A percentile compares a stretch with the other conserved stretches of the same genome.
Conservation (phyloP, 2,888 invertebrate genomes). For the Monochamus alternatus region DNA sequence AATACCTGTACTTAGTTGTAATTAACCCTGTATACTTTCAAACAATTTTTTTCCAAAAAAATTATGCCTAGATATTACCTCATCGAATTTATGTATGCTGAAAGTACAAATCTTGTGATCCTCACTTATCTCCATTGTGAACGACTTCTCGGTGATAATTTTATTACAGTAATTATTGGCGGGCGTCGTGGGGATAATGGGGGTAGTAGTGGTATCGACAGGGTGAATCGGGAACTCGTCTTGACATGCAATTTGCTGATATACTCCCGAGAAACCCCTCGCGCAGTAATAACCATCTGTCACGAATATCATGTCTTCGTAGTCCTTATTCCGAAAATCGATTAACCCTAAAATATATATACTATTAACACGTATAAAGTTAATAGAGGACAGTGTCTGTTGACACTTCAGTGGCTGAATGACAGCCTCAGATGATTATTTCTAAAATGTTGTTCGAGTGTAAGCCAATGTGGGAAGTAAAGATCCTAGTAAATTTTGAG, state of each 20-base stretch:
- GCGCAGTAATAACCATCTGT: constrained; percentile 67
- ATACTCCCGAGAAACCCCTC: constrained; percentile 70
- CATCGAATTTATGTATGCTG: constrained; percentile 46
- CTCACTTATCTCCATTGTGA: constrained; percentile 58
- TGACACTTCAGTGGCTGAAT: too few relatives aligned
- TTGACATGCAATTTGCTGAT: constrained; percentile 68
- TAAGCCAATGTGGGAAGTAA: too few relatives aligned
- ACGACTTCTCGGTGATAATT: constrained; percentile 57
- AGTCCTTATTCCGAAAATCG: constrained; percentile 52
- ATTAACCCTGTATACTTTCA: too few relatives aligned
- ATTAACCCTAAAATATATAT: constrained; percentile 56
- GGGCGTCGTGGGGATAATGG: constrained; percentile 34
- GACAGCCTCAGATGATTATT: too few relatives aligned
- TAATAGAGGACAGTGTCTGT: not conserved
- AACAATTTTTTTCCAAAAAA: not conserved
- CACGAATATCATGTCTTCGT: constrained; percentile 68
- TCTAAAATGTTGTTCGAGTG: too few relatives aligned
- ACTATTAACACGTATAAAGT: not conserved
- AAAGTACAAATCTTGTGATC: constrained; percentile 42
- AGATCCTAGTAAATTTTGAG: too few relatives aligned
- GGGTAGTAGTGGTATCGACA: constrained; percentile 39
- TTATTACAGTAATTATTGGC: constrained; percentile 54
- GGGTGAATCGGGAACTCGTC: constrained; percentile 50
- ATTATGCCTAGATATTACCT: constrained; percentile 46
- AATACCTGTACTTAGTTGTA: too few relatives aligned